These are phyloP conservation scores for Hemibagrus guttatus DNA, from an alignment of 2,797 vertebrate genomes.

Conservation along the genomic window DNA sequence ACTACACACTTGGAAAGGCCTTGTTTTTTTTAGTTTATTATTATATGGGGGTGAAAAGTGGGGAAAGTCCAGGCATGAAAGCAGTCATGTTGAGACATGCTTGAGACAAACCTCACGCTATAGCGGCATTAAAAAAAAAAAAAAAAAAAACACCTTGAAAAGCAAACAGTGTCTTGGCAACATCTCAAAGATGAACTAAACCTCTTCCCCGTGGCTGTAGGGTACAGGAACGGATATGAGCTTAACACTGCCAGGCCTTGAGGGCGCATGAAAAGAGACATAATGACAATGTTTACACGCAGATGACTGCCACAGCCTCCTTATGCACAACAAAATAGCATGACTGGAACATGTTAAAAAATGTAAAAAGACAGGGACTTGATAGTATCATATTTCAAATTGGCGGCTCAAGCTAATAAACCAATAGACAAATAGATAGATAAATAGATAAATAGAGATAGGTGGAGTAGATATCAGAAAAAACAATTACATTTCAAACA, in stretches of 20 bases:
- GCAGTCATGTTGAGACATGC: constrained; percentile 23
- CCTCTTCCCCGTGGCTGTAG: neutral
- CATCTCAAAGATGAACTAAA: constrained; percentile 9
- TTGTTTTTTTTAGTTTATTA: constrained; percentile 15
- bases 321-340: neutral
- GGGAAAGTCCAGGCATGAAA: constrained; percentile 27
- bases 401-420: neutral
- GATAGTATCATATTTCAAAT: neutral
- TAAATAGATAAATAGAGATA: too few relatives aligned
- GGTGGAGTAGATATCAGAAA: too few relatives aligned
- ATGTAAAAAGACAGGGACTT: neutral
- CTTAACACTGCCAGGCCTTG: neutral
- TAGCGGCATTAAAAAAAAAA: neutral
- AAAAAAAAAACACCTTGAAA: neutral
- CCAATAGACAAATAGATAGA: neutral
- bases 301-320: neutral
- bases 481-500: neutral
- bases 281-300: neutral
- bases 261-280: neutral
- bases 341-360: neutral
- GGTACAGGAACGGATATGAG: neutral
- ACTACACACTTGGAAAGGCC: neutral
- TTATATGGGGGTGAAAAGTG: neutral
- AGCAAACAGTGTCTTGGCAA: constrained; percentile 4
- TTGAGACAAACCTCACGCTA: neutral